Percentiles rank a stretch among this genome's conserved stretches.
These are phyloP conservation scores for Micromesistius poutassou DNA, from an alignment of 2,797 vertebrate species.

Conservation along the genomic window DNA sequence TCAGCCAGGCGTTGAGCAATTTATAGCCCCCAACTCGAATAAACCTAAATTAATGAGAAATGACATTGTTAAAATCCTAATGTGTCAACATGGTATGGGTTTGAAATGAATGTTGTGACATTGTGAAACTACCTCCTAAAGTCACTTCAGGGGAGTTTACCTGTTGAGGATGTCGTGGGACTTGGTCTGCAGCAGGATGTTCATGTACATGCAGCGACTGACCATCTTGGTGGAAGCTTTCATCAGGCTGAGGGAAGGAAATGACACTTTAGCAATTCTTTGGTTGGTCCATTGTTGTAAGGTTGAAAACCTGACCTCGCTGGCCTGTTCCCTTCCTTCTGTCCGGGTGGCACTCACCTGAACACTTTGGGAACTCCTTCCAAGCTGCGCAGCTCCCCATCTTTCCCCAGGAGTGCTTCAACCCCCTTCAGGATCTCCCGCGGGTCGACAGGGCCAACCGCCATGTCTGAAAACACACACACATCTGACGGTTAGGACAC, in stretches of 20 bases:
- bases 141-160: conserved; percentile 60
- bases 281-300: background rate
- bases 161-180: conserved; percentile 85
- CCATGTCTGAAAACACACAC: conserved; percentile 74
- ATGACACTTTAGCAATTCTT: background rate
- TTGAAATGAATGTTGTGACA: background rate
- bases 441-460: conserved; percentile 89
- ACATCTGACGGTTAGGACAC: background rate
- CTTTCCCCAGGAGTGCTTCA: conserved; percentile 86
- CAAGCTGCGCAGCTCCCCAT: conserved; percentile 88
- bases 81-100: background rate
- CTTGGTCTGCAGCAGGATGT: conserved; percentile 90
- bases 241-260: conserved; percentile 79
- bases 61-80: too few species aligned
- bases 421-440: conserved; percentile 92
- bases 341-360: conserved; percentile 69
- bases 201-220: conserved; percentile 93
- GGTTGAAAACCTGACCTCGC: background rate
- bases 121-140: background rate
- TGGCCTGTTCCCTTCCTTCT: background rate
- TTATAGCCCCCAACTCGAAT: conserved; percentile 90
- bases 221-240: conserved; percentile 95
- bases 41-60: conserved; percentile 70
- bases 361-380: conserved; percentile 93
- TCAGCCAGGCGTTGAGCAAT: conserved; percentile 91